These are phyloP conservation scores for Lonchura striata DNA, from an alignment of 2,113 vertebrate genomes.

Conservation along the genomic window DNA sequence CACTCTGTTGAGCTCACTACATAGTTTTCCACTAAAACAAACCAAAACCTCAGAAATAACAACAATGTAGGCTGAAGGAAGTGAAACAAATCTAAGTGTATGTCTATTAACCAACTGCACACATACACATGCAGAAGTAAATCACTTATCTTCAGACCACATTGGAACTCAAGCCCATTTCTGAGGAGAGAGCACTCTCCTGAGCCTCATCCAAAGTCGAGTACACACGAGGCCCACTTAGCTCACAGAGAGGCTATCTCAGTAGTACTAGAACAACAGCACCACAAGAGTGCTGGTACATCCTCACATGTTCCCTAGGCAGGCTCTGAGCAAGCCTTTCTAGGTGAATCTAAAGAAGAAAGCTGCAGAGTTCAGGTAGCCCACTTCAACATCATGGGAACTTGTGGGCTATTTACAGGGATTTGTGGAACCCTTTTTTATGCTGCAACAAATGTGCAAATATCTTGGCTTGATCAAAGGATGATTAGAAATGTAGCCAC, in stretches of 20 bases:
- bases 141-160: not conserved
- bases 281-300: not conserved
- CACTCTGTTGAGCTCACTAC: not conserved
- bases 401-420: not conserved
- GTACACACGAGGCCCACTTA: not conserved
- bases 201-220: fast-evolving
- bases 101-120: not conserved
- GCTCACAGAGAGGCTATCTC: not conserved
- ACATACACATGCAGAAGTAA: not conserved
- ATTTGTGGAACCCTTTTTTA: not conserved
- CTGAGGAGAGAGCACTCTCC: not conserved
- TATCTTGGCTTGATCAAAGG: not conserved
- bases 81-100: not conserved
- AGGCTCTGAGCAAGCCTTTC: not conserved
- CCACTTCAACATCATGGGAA: not conserved
- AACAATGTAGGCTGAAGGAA: not conserved
- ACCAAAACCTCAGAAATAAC: not conserved
- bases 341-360: not conserved
- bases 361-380: not conserved
- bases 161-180: not conserved
- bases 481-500: not conserved
- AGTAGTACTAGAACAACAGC: not conserved
- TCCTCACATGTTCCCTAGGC: not conserved
- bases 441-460: not conserved
- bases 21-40: not conserved